A percentile compares a stretch with the other conserved stretches of the same genome.
These are phyloP conservation scores for Hybognathus amarus DNA, from an alignment of 2,797 vertebrate genomes.

Conservation along the genomic window DNA sequence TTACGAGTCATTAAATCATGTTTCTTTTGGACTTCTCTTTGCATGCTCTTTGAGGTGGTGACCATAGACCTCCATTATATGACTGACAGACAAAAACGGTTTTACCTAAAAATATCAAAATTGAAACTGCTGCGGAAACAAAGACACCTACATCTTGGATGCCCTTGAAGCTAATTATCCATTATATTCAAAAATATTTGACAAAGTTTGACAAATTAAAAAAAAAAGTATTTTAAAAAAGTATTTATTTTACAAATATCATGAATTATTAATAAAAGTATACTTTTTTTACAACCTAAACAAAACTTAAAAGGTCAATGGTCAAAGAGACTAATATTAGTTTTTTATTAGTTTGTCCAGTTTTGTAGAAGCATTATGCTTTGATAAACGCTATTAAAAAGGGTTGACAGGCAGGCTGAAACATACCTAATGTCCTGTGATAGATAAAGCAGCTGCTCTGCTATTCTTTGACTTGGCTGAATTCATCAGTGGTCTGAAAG, in stretches of 20 bases:
- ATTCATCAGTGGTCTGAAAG: conserved; percentile 67
- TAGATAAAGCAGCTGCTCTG: conserved; percentile 68
- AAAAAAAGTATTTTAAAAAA: neutral
- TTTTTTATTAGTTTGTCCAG: neutral
- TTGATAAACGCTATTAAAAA: neutral
- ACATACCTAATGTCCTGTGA: conserved; percentile 48
- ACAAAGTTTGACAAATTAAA: neutral
- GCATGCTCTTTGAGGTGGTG: too few relatives aligned
- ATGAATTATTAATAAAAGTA: neutral
- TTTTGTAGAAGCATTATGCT: neutral
- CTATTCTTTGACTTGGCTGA: conserved; percentile 66
- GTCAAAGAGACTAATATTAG: neutral
- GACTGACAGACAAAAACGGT: too few relatives aligned
- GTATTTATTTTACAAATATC: neutral
- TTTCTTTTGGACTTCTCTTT: too few relatives aligned
- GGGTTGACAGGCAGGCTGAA: conserved; percentile 42
- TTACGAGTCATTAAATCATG: too few relatives aligned
- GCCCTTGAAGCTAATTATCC: too few relatives aligned
- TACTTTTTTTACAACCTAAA: neutral
- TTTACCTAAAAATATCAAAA: too few relatives aligned
- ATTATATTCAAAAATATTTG: too few relatives aligned
- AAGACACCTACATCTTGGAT: too few relatives aligned
- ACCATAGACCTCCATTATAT: too few relatives aligned
- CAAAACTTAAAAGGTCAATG: neutral
- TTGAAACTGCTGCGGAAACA: too few relatives aligned